A percentile compares a stretch with the other conserved stretches of the same genome.
Conservation (phyloP, 2,113 vertebrate species). For the Stictonetta naevosa region DNA sequence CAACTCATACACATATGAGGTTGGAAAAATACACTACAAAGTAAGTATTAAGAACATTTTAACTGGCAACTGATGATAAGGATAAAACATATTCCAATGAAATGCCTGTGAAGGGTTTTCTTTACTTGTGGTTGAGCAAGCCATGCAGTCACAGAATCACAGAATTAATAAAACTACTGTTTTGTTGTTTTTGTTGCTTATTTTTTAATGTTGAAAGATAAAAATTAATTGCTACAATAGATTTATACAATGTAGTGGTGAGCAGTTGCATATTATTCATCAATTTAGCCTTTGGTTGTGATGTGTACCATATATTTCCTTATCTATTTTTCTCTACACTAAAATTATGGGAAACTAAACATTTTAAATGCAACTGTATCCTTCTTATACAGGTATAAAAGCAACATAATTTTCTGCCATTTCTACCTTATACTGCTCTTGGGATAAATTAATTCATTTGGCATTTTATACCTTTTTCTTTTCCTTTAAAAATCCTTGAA, state of each 20-base stretch:
- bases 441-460: background rate
- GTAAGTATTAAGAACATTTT: background rate
- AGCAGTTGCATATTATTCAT: background rate
- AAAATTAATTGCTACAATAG: background rate
- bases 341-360: background rate
- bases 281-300: background rate
- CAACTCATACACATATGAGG: background rate
- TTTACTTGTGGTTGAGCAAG: background rate
- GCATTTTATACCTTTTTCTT: background rate
- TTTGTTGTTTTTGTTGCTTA: too few species aligned
- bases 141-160: background rate
- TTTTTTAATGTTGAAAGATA: background rate
- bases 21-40: background rate
- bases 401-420: background rate
- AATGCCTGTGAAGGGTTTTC: background rate
- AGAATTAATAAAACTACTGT: background rate
- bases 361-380: background rate
- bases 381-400: background rate
- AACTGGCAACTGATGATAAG: background rate
- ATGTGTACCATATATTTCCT: background rate
- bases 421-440: background rate
- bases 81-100: background rate
- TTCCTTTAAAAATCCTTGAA: background rate
- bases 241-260: background rate
- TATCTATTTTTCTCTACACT: background rate